Conservation (phyloP, 2,797 vertebrate species). For the Sebastes elongatus region DNA sequence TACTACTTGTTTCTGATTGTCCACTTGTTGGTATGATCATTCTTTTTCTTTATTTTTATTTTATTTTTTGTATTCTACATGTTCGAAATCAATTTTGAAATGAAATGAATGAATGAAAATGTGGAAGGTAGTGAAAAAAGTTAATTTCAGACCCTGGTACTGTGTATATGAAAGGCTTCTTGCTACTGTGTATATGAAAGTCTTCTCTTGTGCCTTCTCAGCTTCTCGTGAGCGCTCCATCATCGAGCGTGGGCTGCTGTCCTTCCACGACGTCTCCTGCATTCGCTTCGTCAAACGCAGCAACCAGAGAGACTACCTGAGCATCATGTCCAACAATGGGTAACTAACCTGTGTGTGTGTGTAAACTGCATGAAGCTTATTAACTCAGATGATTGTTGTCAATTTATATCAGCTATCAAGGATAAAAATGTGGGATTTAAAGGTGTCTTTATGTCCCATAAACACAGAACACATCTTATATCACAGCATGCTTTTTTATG, state of each 20-base stretch:
- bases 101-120: too few species aligned
- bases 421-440: background rate
- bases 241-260: conserved; percentile 68
- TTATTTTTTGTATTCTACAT: too few species aligned
- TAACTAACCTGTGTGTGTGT: background rate
- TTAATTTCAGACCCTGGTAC: too few species aligned
- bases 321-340: conserved; percentile 67
- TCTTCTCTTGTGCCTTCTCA: conserved; percentile 7
- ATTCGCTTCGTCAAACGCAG: conserved; percentile 63
- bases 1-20: too few species aligned
- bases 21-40: too few species aligned
- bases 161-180: background rate
- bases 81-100: too few species aligned
- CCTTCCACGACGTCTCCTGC: conserved; percentile 66
- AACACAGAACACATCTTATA: background rate
- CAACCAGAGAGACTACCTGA: conserved; percentile 70
- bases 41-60: too few species aligned
- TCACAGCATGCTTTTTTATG: too few species aligned
- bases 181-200: background rate
- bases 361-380: background rate
- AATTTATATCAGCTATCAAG: background rate
- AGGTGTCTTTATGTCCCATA: background rate
- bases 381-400: background rate
- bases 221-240: conserved; percentile 64
- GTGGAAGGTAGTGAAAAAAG: too few species aligned